Conservation (phyloP, 2,888 invertebrate genomes). For the Campoplex nolae region DNA sequence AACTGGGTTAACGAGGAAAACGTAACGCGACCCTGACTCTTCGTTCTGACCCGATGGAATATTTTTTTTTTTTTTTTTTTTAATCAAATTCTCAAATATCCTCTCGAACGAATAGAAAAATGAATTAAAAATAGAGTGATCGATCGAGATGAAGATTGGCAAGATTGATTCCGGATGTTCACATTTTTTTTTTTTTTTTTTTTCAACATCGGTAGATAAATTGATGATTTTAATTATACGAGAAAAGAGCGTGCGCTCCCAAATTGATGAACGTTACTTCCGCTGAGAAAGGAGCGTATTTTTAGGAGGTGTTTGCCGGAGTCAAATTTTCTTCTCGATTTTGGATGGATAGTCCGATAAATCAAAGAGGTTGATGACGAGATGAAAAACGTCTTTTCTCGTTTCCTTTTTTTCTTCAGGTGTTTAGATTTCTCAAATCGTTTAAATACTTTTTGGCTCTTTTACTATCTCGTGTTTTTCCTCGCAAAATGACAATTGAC, state of each 20-base stretch:
- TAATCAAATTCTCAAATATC: neutral
- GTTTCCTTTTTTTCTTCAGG: neutral
- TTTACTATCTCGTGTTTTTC: slow-evolving; percentile 47
- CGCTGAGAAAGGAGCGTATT: neutral
- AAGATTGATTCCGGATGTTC: neutral
- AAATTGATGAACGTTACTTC: neutral
- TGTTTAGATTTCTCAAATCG: neutral
- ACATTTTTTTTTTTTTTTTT: neutral
- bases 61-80: slow-evolving; percentile 19
- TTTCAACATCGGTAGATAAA: neutral
- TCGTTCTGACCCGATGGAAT: slow-evolving; percentile 40
- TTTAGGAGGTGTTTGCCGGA: neutral
- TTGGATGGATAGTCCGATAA: neutral
- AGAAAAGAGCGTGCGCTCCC: neutral
- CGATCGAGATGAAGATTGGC: neutral
- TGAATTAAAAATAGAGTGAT: neutral
- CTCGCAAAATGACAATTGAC: slow-evolving; percentile 70
- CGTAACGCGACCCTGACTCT: slow-evolving; percentile 45
- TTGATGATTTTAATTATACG: neutral
- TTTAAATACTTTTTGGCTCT: neutral
- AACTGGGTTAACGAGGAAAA: slow-evolving; percentile 45
- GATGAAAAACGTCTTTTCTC: slow-evolving; percentile 43
- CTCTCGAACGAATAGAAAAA: too few relatives aligned
- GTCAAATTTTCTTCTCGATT: neutral
- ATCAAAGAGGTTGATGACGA: neutral